Conservation (phyloP, 2,888 invertebrate genomes). For the Bursaphelenchus okinawaensis region DNA sequence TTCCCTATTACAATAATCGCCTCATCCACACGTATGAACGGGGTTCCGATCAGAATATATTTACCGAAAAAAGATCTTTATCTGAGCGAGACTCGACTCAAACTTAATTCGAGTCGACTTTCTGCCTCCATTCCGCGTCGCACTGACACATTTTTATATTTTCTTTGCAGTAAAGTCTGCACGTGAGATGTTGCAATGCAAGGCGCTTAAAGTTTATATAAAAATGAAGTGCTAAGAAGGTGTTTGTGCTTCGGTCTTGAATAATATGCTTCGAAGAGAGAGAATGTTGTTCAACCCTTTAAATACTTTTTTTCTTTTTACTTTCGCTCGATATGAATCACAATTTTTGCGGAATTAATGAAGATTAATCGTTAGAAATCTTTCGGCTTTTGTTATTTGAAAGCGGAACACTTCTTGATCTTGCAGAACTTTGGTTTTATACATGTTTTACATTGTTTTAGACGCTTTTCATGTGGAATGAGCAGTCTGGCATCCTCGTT, state of each 20-base stretch:
- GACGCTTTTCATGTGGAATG: conserved; percentile 12
- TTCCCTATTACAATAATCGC: not conserved
- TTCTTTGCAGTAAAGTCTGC: not conserved
- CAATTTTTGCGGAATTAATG: not conserved
- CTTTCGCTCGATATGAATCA: not conserved
- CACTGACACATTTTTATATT: conserved; percentile 1
- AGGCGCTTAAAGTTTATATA: too few species aligned
- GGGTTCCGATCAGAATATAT: not conserved
- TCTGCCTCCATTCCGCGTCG: not conserved
- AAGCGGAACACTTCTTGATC: not conserved
- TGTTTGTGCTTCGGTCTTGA: not conserved
- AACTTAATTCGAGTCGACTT: not conserved
- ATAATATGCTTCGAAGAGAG: not conserved
- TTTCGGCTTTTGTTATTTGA: not conserved
- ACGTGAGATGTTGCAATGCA: not conserved
- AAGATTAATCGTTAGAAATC: not conserved
- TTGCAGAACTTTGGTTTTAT: not conserved
- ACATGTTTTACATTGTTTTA: not conserved
- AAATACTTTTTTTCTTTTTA: too few species aligned
- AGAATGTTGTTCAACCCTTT: not conserved
- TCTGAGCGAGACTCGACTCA: not conserved
- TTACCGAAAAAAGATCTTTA: not conserved
- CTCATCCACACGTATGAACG: not conserved
- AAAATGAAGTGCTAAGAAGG: too few species aligned
- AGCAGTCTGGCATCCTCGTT: conserved; percentile 26